phyloP scores from a whole-genome alignment of 2,888 invertebrate genomes.

The Zonitis immaculata region DNA sequence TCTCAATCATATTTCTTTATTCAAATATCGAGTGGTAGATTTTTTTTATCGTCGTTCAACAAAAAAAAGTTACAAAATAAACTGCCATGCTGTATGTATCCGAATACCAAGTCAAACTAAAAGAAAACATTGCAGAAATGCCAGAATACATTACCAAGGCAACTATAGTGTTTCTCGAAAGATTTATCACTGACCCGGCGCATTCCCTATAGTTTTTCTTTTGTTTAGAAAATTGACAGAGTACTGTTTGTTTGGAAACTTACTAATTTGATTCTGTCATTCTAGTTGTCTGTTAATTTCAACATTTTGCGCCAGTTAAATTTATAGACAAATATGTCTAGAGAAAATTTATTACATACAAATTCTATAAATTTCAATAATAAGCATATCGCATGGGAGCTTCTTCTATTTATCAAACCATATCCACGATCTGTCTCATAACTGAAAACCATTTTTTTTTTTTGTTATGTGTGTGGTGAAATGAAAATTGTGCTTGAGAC shows the following conservation, averaged over 20 bases:
- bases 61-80: too few relatives aligned
- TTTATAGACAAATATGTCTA: not conserved
- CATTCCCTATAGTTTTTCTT: not conserved
- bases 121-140: not conserved
- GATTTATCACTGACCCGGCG: not conserved
- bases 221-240: not conserved
- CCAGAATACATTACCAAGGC: not conserved
- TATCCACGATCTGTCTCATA: too few relatives aligned
- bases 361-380: too few relatives aligned
- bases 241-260: not conserved
- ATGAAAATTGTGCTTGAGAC: too few relatives aligned
- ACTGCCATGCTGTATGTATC: too few relatives aligned
- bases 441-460: too few relatives aligned
- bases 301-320: not conserved
- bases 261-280: not conserved
- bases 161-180: not conserved
- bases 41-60: not conserved
- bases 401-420: too few relatives aligned
- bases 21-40: too few relatives aligned
- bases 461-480: too few relatives aligned
- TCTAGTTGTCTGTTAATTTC: not conserved
- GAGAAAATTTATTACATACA: too few relatives aligned
- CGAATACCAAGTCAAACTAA: not conserved
- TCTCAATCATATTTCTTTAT: not conserved
- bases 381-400: too few relatives aligned